Percentiles rank a stretch among this genome's conserved stretches.
phyloP scores from a whole-genome alignment of 2,113 vertebrate genomes.

The Glaucidium brasilianum region DNA sequence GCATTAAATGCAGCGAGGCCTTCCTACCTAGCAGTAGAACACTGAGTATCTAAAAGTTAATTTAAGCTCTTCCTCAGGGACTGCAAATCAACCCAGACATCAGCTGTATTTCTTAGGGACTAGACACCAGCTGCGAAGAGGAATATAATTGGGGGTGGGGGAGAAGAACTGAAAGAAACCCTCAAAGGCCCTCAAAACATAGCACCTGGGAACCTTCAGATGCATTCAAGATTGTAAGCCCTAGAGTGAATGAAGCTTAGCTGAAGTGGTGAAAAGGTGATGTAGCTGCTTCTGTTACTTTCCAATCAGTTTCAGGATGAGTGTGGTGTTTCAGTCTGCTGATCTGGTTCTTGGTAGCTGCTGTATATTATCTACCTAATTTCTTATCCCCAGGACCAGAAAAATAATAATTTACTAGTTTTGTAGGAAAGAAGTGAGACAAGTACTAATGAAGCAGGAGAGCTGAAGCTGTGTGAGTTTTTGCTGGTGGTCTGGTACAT shows the following conservation, averaged over 20 bases:
- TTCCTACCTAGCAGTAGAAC: background rate
- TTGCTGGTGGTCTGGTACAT: background rate
- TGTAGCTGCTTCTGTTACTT: background rate
- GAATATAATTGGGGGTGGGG: accelerated
- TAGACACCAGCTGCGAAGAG: background rate
- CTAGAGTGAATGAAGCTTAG: background rate
- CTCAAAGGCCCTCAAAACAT: background rate
- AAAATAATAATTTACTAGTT: background rate
- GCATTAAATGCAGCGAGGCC: background rate
- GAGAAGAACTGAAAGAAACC: background rate
- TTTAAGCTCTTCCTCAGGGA: background rate
- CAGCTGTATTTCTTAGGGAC: background rate
- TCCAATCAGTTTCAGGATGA: background rate
- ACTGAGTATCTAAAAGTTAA: background rate
- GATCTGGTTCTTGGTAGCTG: background rate
- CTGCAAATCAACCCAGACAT: background rate
- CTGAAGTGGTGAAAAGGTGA: background rate
- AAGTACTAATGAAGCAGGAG: background rate
- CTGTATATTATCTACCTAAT: accelerated
- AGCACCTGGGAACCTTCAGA: background rate
- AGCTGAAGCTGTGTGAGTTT: background rate
- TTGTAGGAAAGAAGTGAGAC: background rate
- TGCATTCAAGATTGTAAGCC: background rate
- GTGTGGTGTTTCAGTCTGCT: background rate
- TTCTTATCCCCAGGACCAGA: background rate